Evolutionary conservation across 2,888 invertebrate genomes (phyloP).

Genomic region (Stratiomys singularior): DNA sequence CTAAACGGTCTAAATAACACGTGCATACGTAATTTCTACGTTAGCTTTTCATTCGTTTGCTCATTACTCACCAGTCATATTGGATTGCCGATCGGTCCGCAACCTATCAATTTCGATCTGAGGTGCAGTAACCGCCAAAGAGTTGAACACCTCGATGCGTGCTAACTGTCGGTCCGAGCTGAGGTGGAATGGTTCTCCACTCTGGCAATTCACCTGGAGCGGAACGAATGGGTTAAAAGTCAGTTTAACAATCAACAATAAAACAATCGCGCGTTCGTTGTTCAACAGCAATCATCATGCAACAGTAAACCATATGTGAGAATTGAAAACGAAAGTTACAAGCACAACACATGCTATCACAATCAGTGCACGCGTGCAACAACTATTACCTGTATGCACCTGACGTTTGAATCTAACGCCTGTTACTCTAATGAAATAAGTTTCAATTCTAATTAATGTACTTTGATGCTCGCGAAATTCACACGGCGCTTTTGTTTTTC

Average conservation of each 20-base stretch:
- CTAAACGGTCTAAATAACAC: constrained; percentile 2
- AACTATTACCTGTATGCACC: no score
- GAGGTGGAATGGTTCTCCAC: constrained; percentile 60
- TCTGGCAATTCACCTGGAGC: constrained; percentile 65
- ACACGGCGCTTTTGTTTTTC: neutral
- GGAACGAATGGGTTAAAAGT: constrained; percentile 33
- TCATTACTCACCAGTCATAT: constrained; percentile 61
- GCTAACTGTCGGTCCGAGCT: constrained; percentile 63
- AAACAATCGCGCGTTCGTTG: no score
- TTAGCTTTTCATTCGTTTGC: neutral
- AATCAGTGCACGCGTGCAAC: no score
- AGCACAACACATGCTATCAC: constrained; percentile 62
- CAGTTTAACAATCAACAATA: neutral
- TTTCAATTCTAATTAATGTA: neutral
- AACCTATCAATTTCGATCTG: constrained; percentile 75
- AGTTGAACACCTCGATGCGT: constrained; percentile 79
- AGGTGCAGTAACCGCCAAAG: constrained; percentile 81
- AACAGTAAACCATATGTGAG: neutral
- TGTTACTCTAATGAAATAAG: neutral
- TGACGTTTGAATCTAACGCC: neutral
- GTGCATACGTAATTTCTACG: neutral
- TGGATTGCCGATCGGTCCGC: constrained; percentile 61
- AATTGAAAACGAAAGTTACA: constrained; percentile 67
- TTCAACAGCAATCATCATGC: neutral
- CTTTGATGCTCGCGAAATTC: constrained; percentile 9